phyloP scores from a whole-genome alignment of 2,888 invertebrate species.

The Aporophyla nigra region DNA sequence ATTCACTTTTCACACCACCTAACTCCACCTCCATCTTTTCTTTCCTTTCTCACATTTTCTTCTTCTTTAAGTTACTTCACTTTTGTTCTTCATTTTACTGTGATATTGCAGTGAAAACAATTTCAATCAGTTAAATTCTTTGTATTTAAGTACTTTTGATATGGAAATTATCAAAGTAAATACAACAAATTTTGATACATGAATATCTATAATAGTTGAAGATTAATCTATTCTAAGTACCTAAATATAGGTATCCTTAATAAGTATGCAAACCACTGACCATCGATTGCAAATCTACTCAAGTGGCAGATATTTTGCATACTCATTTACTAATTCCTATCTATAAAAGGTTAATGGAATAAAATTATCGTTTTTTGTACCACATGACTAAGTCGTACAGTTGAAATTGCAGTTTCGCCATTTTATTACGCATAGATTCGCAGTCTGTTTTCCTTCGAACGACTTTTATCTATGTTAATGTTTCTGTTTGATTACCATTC shows the following conservation, averaged over 20 bases:
- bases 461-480: background rate
- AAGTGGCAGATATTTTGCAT: constrained; percentile 4
- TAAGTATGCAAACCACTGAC: constrained; percentile 13
- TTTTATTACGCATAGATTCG: background rate
- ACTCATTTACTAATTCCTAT: background rate
- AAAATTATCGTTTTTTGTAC: constrained; percentile 20
- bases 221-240: background rate
- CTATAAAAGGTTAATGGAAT: constrained; percentile 29
- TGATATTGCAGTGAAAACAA: background rate
- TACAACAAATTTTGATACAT: too few species aligned
- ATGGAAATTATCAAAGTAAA: background rate
- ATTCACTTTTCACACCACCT: too few species aligned
- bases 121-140: too few species aligned
- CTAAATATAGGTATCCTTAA: background rate
- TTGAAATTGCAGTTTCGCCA: background rate
- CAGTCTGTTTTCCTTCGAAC: constrained; percentile 1
- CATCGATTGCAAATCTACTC: constrained; percentile 11
- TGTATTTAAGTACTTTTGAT: background rate
- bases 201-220: too few species aligned
- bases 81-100: too few species aligned
- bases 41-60: too few species aligned
- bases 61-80: too few species aligned
- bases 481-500: background rate
- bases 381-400: constrained; percentile 4
- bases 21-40: too few species aligned